A percentile compares a stretch with the other conserved stretches of the same genome.
Evolutionary conservation across 2,113 vertebrate species (phyloP).

Genomic region (Leptocoma aspasia): DNA sequence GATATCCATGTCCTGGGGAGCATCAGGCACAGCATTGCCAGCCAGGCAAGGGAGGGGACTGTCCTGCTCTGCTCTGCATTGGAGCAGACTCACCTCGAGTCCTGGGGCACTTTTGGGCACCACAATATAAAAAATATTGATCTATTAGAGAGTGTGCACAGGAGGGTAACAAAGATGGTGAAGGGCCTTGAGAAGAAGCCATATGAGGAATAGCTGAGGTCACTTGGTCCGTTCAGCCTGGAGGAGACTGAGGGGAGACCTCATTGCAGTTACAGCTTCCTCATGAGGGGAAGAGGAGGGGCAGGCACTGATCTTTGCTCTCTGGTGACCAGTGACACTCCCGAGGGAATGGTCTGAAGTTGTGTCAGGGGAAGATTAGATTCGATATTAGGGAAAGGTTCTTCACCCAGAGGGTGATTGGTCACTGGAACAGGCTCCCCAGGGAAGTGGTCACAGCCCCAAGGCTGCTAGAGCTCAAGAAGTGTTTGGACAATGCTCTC

Average conservation of each 20-base stretch:
- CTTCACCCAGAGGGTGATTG: background rate
- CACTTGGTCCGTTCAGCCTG: background rate
- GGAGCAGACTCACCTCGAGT: background rate
- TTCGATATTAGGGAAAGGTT: background rate
- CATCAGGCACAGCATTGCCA: background rate
- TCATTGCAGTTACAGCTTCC: background rate
- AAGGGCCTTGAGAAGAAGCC: background rate
- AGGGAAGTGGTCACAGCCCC: background rate
- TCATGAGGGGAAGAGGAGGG: background rate
- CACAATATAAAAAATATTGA: background rate
- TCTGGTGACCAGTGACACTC: background rate
- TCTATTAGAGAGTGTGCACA: background rate
- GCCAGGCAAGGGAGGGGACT: background rate
- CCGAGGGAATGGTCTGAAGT: background rate
- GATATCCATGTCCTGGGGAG: accelerated
- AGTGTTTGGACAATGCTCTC: background rate
- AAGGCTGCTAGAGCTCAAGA: background rate
- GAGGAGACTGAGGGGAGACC: background rate
- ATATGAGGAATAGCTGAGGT: accelerated
- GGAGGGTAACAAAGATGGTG: background rate
- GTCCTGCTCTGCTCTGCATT: background rate
- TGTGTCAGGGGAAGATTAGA: background rate
- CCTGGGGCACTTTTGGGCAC: background rate
- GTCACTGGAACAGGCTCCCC: background rate
- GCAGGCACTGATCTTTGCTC: background rate